Evolutionary conservation across 2,888 invertebrate genomes (phyloP).

Genomic region (Bellardia pandia): DNA sequence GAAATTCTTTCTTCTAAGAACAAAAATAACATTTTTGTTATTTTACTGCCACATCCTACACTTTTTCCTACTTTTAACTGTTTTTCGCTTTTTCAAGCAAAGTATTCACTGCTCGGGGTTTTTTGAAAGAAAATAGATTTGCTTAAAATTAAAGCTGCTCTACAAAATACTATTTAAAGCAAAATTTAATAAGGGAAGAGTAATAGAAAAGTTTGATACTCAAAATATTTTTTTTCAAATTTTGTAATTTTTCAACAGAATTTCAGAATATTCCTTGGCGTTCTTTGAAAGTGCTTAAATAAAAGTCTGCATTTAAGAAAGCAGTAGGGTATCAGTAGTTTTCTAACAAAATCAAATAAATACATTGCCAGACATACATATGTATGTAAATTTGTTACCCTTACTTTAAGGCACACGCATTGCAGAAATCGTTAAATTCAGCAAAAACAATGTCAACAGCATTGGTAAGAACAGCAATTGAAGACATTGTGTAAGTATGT

Average conservation of each 20-base stretch:
- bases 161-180: neutral
- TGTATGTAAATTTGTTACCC: neutral
- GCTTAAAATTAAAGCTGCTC: constrained; percentile 40
- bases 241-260: neutral
- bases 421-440: constrained; percentile 13
- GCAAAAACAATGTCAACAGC: constrained; percentile 30
- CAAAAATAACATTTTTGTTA: constrained; percentile 7
- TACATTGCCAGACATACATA: neutral
- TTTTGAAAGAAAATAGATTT: neutral
- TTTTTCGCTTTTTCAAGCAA: neutral
- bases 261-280: neutral
- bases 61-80: neutral
- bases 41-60: constrained; percentile 19
- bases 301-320: too few species aligned
- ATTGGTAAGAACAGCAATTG: constrained; percentile 14
- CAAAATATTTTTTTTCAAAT: neutral
- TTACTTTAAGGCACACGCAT: constrained; percentile 11
- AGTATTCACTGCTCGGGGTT: neutral
- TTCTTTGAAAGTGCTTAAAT: neutral
- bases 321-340: neutral
- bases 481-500: neutral
- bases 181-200: neutral
- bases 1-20: neutral
- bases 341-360: neutral
- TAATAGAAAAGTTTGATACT: neutral